phyloP scores from a whole-genome alignment of 2,113 vertebrate species.

The Lepisosteus osseus region DNA sequence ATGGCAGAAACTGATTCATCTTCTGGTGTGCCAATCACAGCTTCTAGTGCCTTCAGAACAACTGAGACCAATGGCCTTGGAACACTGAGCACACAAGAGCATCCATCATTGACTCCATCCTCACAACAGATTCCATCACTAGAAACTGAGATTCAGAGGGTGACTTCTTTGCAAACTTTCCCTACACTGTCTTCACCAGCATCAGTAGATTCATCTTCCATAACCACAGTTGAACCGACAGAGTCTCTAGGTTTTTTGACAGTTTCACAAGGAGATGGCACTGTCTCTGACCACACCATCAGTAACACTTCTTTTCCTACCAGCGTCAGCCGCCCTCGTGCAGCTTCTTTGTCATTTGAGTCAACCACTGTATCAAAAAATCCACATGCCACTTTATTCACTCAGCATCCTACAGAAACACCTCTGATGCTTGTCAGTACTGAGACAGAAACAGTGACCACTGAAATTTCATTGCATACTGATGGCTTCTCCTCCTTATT shows the following conservation, averaged over 20 bases:
- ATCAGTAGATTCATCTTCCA: not conserved
- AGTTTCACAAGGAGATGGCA: not conserved
- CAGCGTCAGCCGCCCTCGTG: not conserved
- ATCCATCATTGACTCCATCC: not conserved
- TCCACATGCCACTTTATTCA: not conserved
- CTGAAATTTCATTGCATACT: not conserved
- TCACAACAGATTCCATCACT: not conserved
- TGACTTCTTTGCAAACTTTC: not conserved
- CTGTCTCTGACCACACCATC: not conserved
- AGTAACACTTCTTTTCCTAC: not conserved
- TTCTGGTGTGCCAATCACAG: too few species aligned
- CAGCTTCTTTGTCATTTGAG: not conserved
- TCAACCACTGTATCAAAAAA: not conserved
- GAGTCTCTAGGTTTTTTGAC: not conserved
- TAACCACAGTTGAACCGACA: not conserved
- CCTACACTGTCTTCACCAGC: not conserved
- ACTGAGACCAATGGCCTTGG: not conserved
- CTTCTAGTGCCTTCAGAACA: too few species aligned
- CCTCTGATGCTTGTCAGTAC: not conserved
- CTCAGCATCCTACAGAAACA: not conserved
- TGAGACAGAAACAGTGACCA: not conserved
- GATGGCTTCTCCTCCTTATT: not conserved
- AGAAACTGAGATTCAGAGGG: not conserved
- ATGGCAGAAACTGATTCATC: too few species aligned
- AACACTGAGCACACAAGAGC: not conserved